phyloP scores from a whole-genome alignment of 2,888 invertebrate genomes.

The Pyrrhosoma nymphula region DNA sequence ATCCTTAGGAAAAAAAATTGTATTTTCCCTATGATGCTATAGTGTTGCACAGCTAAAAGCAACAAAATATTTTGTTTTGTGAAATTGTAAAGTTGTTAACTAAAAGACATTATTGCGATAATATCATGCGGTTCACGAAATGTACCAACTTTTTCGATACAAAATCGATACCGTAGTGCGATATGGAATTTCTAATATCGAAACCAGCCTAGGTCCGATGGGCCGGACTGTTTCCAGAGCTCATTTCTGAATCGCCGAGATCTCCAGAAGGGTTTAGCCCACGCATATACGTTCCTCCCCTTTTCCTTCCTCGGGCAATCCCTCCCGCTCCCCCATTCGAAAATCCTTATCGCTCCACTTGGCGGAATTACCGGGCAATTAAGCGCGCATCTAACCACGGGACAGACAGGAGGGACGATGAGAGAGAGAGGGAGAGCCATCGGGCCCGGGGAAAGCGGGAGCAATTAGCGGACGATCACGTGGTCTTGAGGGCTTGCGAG shows the following conservation, averaged over 20 bases:
- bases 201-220: no score
- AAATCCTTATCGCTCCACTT: conserved; percentile 57
- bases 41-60: no score
- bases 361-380: conserved; percentile 31
- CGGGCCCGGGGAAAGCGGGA: conserved; percentile 1
- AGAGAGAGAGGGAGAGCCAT: not conserved
- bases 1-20: no score
- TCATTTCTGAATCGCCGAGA: not conserved
- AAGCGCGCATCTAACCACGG: not conserved
- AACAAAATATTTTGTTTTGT: no score
- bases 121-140: no score
- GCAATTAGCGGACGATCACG: conserved; percentile 56
- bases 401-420: not conserved
- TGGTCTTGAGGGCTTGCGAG: not conserved
- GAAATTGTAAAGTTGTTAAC: no score
- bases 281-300: not conserved
- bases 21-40: no score
- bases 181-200: no score
- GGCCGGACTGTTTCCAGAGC: no score
- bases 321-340: not conserved
- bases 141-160: no score
- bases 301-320: not conserved
- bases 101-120: no score
- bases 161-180: no score
- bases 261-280: not conserved